These are phyloP conservation scores for Andrena bucephala DNA, from an alignment of 2,888 invertebrate genomes.

Conservation along the genomic window DNA sequence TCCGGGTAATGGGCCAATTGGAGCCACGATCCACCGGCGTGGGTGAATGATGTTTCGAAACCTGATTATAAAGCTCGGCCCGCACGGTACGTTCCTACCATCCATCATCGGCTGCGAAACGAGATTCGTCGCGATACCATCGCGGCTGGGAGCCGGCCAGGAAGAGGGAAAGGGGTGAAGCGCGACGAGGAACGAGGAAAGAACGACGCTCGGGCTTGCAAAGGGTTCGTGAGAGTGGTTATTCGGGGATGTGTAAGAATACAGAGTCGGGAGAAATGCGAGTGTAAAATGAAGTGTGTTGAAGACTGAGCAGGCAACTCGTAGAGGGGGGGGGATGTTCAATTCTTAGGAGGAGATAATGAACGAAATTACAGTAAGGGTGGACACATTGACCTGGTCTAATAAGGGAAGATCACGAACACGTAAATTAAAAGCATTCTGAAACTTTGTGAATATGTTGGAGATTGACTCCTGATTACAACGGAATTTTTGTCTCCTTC, in stretches of 20 bases:
- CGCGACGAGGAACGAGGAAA: neutral
- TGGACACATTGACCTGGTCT: too few species aligned
- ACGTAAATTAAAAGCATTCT: too few species aligned
- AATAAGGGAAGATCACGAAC: too few species aligned
- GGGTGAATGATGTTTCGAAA: constrained; percentile 73
- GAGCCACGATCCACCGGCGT: constrained; percentile 48
- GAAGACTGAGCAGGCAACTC: neutral
- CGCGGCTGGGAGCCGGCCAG: neutral
- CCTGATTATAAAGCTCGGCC: constrained; percentile 79
- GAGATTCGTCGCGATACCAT: constrained; percentile 62
- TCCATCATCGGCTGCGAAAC: constrained; percentile 75
- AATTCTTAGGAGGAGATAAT: too few species aligned
- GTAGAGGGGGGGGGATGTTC: neutral
- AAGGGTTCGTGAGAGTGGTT: neutral
- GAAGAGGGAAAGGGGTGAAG: neutral
- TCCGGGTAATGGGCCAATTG: constrained; percentile 81
- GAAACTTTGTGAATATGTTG: too few species aligned
- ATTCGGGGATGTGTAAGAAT: neutral
- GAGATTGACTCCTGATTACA: too few species aligned
- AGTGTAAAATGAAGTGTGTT: neutral
- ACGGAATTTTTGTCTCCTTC: too few species aligned
- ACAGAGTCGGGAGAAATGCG: neutral
- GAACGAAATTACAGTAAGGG: too few species aligned
- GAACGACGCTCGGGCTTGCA: neutral
- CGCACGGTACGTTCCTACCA: constrained; percentile 62